Evolutionary conservation across 2,797 vertebrate genomes (phyloP), one percentile per base, ranked within the genome.

Genomic region (Gastrophryne carolinensis): DNA sequence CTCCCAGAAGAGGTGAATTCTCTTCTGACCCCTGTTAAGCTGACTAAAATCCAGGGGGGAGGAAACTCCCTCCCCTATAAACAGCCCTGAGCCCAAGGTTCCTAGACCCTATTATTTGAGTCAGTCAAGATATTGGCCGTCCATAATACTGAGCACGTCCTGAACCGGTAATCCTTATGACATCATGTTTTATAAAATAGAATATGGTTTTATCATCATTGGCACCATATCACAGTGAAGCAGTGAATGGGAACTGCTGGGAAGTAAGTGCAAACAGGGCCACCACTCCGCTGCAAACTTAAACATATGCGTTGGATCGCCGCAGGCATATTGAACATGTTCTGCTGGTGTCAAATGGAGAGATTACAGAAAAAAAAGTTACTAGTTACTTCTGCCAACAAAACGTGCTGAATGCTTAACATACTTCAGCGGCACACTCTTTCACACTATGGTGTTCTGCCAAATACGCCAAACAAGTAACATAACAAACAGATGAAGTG

Each of bases 311-410:
- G 27, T 69, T 54, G n/a, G 44, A 69, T 69, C 56, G 66, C 66
- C 57, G 32, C 52, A 57, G 66, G 66, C 66, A 39, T 26, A 57
- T 44, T 19, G 50, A 57, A 69, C 66, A 69, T 69, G 66, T 69
- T 69, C 57, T 69, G 37, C 66, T 69, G 66, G 66, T 57, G 66
- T 69, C 66, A 69, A 69, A 69, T 35, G n/a, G 30, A 69, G 35
- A 69, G 66, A 69, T 69, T 69, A 69, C 66, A 69, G 52, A 52
- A 50, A 69, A 56, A 68, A 56, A 69, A 69, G 66, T 69, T 69
- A 69, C 66, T 44, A 69, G 66, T 37, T 27, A 41, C 52, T 57
- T 69, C 34, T 69, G 66, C 66, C 66, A 69, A 69, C 50, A 56
- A 52, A 69, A 69, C 34, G 35, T 57, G 66, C 50, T 41, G 66